These are phyloP conservation scores for Todiramphus saurophagus DNA, from an alignment of 2,113 vertebrate genomes.

Conservation along the genomic window DNA sequence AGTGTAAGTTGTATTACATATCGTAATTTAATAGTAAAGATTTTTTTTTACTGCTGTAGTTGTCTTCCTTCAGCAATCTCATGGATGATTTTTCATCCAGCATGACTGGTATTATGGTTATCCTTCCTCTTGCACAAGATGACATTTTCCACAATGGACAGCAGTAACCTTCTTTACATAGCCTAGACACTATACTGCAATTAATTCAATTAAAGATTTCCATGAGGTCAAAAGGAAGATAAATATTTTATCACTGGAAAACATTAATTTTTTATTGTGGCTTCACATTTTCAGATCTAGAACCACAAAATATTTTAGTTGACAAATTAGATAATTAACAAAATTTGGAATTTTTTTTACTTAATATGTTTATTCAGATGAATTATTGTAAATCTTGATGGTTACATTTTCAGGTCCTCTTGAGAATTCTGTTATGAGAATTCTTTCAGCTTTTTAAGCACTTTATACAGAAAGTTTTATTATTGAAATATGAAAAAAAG, in stretches of 20 bases:
- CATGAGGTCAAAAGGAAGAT: neutral
- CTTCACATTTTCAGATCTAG: neutral
- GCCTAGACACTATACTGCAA: neutral
- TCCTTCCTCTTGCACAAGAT: neutral
- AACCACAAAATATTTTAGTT: neutral
- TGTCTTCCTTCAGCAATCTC: neutral
- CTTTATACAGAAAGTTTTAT: rapidly evolving
- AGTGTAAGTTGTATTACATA: neutral
- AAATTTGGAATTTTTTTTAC: neutral
- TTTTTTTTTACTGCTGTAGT: neutral
- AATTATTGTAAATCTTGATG: neutral
- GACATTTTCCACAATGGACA: neutral
- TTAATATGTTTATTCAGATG: neutral
- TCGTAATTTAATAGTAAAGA: slow-evolving; percentile 22
- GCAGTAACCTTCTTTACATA: neutral
- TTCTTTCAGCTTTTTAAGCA: neutral
- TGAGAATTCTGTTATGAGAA: neutral
- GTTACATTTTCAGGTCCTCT: neutral
- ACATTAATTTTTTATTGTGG: neutral
- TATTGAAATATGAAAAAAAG: neutral
- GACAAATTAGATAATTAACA: neutral
- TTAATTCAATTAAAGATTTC: neutral
- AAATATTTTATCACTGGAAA: neutral
- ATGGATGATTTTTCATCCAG: neutral
- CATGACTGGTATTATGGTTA: slow-evolving; percentile 32